Base-by-base conservation (phyloP, 2,113 vertebrate species). In the Gadus macrocephalus region DNA sequence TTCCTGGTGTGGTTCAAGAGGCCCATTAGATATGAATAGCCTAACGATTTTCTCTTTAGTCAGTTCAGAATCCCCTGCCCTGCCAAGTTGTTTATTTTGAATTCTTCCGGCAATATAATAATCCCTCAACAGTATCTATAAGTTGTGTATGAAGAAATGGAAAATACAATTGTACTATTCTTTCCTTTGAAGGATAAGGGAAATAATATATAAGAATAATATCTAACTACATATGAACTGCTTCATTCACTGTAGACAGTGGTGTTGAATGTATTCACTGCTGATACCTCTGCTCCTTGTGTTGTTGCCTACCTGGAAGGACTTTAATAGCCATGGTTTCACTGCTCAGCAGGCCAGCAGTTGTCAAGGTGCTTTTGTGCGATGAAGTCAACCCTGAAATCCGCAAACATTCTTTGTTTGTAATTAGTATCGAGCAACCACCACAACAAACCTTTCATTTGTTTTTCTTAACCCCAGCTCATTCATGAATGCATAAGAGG, bases 1-100 rank as follows among this genome's bases (percentile, higher is more conserved):
- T 55, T 67, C 64, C 14, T 49, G 63, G 35, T 35, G 62, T 31
- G 62, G 25, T 79, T 76, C 81, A 83, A 68, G 70, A 68, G 73
- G 72, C 74, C 81, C 73, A 80, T 88, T 71, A 83, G 59, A 73
- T 56, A 71, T 72, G 73, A 74, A 83, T 71, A 79, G 77, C 83
- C 69, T 63, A 53, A 77, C 69, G 70, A 61, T 72, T 78, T 73
- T 81, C 9, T 58, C 62, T 14, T 59, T 74, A 25, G 78, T 80
- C 65, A 62, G 69, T 72, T 53, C 84, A 89, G 85, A 87, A 84
- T 83, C 78, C 73, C 77, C 79, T 53, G 49, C 49, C 20, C 1
- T 14, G 20, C 12, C 65, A 82, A 72, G 83, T 83, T 72, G 55
- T 16, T 16, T 58, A n/a, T 58, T 58, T 58, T 58, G 2, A n/a